Evolutionary conservation across 2,888 invertebrate species (phyloP).

Genomic region (Coremacera marginata): DNA sequence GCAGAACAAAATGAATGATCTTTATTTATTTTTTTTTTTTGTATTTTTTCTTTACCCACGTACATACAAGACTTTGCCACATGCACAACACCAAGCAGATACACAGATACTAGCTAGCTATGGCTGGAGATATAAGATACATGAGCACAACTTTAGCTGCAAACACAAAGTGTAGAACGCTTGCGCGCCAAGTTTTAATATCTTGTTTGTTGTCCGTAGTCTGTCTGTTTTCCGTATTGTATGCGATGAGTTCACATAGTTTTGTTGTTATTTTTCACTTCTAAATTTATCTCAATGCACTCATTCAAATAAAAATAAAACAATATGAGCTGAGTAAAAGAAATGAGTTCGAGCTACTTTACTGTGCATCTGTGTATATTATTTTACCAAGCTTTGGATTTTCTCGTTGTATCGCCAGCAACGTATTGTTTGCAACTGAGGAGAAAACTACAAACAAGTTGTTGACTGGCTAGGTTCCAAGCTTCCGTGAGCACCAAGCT

Average conservation of each 20-base stretch:
- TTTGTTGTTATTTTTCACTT: conserved; percentile 18
- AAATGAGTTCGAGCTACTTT: conserved; percentile 2
- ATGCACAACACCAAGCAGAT: conserved; percentile 28
- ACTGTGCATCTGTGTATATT: not conserved
- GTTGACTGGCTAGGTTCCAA: not conserved
- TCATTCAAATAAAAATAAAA: conserved; percentile 5
- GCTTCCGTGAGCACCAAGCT: not conserved
- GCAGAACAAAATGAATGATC: conserved; percentile 25
- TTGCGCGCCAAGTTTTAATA: conserved; percentile 35
- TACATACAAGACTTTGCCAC: conserved; percentile 33
- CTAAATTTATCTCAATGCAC: conserved; percentile 32
- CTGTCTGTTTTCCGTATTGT: not conserved
- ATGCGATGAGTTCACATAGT: not conserved
- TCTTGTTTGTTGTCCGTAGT: conserved; percentile 17
- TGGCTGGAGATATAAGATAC: conserved; percentile 32
- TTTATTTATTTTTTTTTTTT: not conserved
- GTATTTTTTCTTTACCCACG: conserved; percentile 10
- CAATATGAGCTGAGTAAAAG: not conserved
- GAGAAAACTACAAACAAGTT: conserved; percentile 28
- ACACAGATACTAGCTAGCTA: conserved; percentile 16
- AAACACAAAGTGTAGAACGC: conserved; percentile 25
- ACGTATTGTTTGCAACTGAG: conserved; percentile 27
- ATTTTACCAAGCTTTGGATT: not conserved
- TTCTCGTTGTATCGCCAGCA: conserved; percentile 15
- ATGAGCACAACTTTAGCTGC: not conserved